Percentiles rank a stretch among this genome's conserved stretches.
phyloP scores from a whole-genome alignment of 2,113 vertebrate genomes.

The Chlorodrepanis virens region DNA sequence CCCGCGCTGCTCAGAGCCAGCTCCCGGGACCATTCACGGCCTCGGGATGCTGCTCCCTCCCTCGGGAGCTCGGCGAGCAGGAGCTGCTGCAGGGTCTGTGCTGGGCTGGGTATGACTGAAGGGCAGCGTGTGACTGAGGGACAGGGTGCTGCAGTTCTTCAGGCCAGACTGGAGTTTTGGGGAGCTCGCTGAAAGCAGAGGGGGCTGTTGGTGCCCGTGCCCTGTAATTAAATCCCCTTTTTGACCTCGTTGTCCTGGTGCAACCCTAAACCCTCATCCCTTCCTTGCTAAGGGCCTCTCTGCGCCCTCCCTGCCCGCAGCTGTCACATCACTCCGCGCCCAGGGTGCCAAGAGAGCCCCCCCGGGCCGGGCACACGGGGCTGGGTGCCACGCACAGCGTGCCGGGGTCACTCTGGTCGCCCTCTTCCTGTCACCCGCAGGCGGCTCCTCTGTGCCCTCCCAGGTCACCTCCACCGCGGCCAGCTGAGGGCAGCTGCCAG shows the following conservation, averaged over 20 bases:
- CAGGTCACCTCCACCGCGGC: neutral
- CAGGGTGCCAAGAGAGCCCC: neutral
- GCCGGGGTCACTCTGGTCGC: neutral
- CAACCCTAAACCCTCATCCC: rapidly evolving
- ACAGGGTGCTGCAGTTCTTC: neutral
- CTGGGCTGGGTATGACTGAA: neutral
- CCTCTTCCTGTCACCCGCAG: neutral
- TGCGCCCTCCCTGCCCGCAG: neutral
- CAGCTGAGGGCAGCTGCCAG: neutral
- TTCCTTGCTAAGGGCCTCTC: neutral
- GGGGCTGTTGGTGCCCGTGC: neutral
- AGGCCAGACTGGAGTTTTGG: neutral
- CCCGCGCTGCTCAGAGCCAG: neutral
- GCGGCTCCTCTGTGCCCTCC: neutral
- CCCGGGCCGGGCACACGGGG: rapidly evolving
- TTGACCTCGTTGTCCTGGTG: neutral
- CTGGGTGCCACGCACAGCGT: neutral
- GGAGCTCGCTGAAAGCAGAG: neutral
- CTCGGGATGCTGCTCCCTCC: neutral
- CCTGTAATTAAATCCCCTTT: neutral
- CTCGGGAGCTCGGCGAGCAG: neutral
- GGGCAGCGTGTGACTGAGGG: neutral
- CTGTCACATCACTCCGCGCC: neutral
- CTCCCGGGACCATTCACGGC: rapidly evolving
- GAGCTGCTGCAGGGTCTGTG: neutral